Conservation (phyloP, 2,888 invertebrate species). For the Petrolisthes manimaculis region DNA sequence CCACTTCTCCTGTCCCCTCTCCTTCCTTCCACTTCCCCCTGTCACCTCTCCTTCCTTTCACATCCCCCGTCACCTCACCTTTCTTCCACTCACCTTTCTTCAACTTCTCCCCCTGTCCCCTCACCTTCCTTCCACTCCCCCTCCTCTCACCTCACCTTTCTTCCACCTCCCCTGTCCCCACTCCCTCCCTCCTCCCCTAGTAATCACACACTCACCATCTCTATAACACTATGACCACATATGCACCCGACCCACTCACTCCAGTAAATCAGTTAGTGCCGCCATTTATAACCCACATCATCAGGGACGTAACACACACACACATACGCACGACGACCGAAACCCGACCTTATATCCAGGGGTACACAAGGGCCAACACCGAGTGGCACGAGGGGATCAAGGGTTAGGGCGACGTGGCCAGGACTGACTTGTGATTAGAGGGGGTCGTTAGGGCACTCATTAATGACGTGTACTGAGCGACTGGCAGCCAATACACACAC, state of each 20-base stretch:
- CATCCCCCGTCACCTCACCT: neutral
- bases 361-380: neutral
- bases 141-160: neutral
- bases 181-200: neutral
- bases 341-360: neutral
- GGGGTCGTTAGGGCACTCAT: constrained; percentile 23
- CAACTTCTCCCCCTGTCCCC: neutral
- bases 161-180: neutral
- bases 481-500: constrained; percentile 20
- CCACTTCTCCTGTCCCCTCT: neutral
- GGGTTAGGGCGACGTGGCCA: neutral
- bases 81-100: neutral
- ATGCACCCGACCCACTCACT: constrained; percentile 33
- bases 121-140: neutral
- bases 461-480: constrained; percentile 34
- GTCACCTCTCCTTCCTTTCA: neutral
- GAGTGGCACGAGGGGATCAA: neutral
- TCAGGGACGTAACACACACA: neutral
- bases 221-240: constrained; percentile 38
- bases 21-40: neutral
- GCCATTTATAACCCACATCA: constrained; percentile 27
- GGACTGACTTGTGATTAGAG: constrained; percentile 28
- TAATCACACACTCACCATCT: constrained; percentile 33
- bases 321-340: neutral
- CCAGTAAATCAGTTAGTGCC: constrained; percentile 39